phyloP scores from a whole-genome alignment of 2,113 vertebrate genomes.

The Pedetes capensis region DNA sequence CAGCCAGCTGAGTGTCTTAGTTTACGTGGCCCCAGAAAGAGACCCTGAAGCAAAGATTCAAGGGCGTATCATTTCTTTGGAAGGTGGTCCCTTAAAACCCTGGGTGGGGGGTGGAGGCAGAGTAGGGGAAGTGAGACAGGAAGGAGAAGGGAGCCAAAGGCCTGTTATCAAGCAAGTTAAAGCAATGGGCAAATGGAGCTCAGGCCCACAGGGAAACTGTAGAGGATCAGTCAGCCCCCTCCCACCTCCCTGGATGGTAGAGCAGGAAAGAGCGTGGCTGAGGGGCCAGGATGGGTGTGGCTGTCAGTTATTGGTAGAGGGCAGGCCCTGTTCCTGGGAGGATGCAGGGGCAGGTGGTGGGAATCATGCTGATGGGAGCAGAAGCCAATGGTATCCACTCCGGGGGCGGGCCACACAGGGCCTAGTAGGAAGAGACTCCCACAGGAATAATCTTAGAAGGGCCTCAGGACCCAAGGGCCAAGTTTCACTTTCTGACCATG shows the following conservation, averaged over 20 bases:
- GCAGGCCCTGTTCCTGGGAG: rapidly evolving
- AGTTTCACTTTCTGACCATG: neutral
- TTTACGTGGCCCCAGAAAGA: neutral
- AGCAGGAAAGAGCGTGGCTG: no score
- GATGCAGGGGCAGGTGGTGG: neutral
- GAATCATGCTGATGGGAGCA: neutral
- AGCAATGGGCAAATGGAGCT: neutral
- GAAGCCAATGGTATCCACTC: neutral
- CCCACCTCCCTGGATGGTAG: no score
- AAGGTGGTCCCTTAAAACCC: neutral
- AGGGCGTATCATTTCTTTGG: neutral
- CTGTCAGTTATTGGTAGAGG: neutral
- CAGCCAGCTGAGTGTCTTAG: no score
- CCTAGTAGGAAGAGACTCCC: neutral
- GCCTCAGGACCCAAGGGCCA: neutral
- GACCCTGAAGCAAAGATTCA: neutral
- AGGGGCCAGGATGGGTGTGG: neutral
- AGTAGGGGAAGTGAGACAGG: rapidly evolving
- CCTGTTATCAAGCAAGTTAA: neutral
- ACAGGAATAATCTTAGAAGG: neutral
- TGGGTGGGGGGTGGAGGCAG: rapidly evolving
- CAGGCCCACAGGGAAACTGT: neutral
- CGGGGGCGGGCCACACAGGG: neutral
- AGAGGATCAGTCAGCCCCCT: neutral
- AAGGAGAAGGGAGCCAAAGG: neutral